Evolutionary conservation across 2,888 invertebrate genomes (phyloP), one percentile per base, ranked within the genome.

Genomic region (Brachypalpus laphriformis): DNA sequence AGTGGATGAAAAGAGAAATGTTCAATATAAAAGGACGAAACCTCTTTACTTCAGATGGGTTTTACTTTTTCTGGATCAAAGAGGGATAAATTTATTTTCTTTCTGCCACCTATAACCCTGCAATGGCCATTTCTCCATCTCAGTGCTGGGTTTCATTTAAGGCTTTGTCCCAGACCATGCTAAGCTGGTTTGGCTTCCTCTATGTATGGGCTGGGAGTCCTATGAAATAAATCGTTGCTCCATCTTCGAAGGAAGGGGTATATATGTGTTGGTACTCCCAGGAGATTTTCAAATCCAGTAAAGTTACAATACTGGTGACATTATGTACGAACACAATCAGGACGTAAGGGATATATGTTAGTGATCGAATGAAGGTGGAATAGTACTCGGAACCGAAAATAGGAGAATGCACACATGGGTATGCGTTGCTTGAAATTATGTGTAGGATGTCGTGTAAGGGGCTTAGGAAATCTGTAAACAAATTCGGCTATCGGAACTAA

Each of bases 201-300:
- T 25, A 9, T 49, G 16, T 63, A 40, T 45, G 37, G 63, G 57
- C 57, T 16, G 18, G 56, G 72, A 72, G 65, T 59, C 34, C 51
- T 49, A 25, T 3, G 18, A 37, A 78, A 78, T 78, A 78, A 78
- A 78, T 71, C 63, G 63, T 78, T 11, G 49, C 47, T 51, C 9
- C 40, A 49, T n/a, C 20, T 66, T 51, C n/a, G 11, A 7, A 49
- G 34, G 37, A 40, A 71, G 65, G 54, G 40, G 31, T 63, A 40
- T n/a, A 40, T n/a, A n/a, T n/a, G n/a, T n/a, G n/a, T n/a, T n/a
- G 22, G 28, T 40, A 11, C 42, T 80, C 65, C 40, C 72, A n/a
- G 34, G 72, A 72, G 72, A 72, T 57, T 80, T 66, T 47, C 14
- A 57, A 66, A 76, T 49, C 59, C 54, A 31, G 57, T 72, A 59